Evolutionary conservation across 2,888 invertebrate species (phyloP).

Genomic region (Carcina quercana): DNA sequence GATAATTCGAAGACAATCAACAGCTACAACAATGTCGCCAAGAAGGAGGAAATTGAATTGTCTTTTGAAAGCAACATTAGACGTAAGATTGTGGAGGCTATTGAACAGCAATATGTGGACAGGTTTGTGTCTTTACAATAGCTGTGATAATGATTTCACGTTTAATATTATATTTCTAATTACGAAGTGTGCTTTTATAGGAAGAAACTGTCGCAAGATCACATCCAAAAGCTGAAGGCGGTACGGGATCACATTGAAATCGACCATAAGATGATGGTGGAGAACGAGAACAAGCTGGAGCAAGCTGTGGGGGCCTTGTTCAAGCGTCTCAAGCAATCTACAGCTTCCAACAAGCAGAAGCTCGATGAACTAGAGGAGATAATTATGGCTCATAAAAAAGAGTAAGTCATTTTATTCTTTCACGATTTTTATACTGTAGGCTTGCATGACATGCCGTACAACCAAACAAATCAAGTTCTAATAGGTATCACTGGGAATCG

Average conservation of each 20-base stretch:
- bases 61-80: conserved; percentile 2
- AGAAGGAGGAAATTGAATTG: conserved; percentile 3
- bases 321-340: conserved; percentile 8
- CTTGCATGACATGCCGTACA: no score
- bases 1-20: conserved; percentile 3
- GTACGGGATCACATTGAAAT: conserved; percentile 5
- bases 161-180: neutral
- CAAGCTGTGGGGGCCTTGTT: conserved; percentile 5
- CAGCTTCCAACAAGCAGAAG: conserved; percentile 4
- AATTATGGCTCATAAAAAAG: conserved; percentile 2
- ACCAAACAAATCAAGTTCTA: no score
- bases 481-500: no score
- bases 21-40: neutral
- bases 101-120: conserved; percentile 4
- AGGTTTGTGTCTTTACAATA: conserved; percentile 2
- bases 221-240: conserved; percentile 3
- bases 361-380: conserved; percentile 4
- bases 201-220: conserved; percentile 2
- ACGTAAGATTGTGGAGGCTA: conserved; percentile 8
- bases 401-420: conserved; percentile 3
- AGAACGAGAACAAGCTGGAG: conserved; percentile 9
- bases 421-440: no score
- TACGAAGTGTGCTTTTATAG: neutral
- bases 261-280: conserved; percentile 2
- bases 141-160: neutral